Evolutionary conservation across 2,113 vertebrate genomes (phyloP), one percentile per base, ranked within the genome.

Genomic region (Leiothrix lutea): DNA sequence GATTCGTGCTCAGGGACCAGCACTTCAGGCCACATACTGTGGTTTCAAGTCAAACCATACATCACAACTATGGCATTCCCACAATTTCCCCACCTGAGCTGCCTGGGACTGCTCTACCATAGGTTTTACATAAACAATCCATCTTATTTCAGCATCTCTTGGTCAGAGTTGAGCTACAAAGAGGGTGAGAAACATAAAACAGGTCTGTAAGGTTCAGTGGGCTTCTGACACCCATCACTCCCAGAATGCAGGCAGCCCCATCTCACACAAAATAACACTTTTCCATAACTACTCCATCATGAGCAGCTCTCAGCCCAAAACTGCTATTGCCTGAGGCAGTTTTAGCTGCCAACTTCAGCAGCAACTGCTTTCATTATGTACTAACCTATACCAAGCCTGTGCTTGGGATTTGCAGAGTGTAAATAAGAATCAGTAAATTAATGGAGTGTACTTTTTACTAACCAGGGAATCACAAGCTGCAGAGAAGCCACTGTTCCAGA

Each of bases 21-120:
- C 21, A 67, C 17, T 89, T 81, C 56, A 64, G 73, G 87, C 44
- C 78, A 91, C 72, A 88, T 54, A 64, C 31, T 36, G 60, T 75
- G 65, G 73, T 93, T 93, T 94, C 65, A 96, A 72, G 79, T 85
- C 81, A 95, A 93, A 72, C 36, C 25, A 61, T 48, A 80, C 45
- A 85, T 90, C 81, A 35, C 56, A 94, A 88, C 85, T 70, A 72
- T 54, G 74, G 85, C 62, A 95, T 75, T 82, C 83, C 85, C 81
- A 92, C 56, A 60, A 44, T 90, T 90, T 81, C 44, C 73, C 57
- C 53, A 91, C 70, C 84, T 87, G 70, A 85, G 78, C 24, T 95
- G 75, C 35, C 75, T 86, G 51, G 31, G 66, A 82, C 40, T 2
- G 23, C n/a, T 79, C 83, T 48, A 60, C 81, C 45, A 81, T 25